A percentile compares a stretch with the other conserved stretches of the same genome.
Conservation (phyloP, 2,113 vertebrate genomes). For the Mohoua ochrocephala region DNA sequence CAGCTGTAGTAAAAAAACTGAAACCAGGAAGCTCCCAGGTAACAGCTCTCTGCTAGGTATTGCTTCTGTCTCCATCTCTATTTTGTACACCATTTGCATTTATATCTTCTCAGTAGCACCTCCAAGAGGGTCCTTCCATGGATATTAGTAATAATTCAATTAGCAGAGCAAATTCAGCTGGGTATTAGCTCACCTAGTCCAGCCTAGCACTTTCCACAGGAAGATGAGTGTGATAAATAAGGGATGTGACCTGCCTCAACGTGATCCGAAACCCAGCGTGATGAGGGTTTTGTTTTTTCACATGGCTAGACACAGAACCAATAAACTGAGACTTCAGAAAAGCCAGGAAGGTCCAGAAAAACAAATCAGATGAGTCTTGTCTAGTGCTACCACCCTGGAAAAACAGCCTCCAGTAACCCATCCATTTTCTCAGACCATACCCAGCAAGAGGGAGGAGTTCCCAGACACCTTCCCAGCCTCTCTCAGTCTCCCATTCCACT, state of each 20-base stretch:
- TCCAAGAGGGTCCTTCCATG: neutral
- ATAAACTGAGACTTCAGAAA: neutral
- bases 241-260: neutral
- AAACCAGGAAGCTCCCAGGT: neutral
- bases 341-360: neutral
- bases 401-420: neutral
- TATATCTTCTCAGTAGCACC: neutral
- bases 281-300: neutral
- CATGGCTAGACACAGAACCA: neutral
- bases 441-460: neutral
- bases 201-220: neutral
- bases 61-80: neutral
- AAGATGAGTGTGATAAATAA: neutral
- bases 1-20: neutral
- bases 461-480: neutral
- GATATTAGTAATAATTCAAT: neutral
- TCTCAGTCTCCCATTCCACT: neutral
- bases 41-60: neutral
- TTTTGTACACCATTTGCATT: neutral
- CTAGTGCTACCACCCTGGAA: neutral
- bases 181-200: neutral
- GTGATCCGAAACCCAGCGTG: accelerated
- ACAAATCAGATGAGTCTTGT: too few relatives aligned
- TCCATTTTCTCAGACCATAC: accelerated
- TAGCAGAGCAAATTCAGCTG: neutral